phyloP scores from a whole-genome alignment of 2,797 vertebrate genomes.

The Spondyliosoma cantharus region DNA sequence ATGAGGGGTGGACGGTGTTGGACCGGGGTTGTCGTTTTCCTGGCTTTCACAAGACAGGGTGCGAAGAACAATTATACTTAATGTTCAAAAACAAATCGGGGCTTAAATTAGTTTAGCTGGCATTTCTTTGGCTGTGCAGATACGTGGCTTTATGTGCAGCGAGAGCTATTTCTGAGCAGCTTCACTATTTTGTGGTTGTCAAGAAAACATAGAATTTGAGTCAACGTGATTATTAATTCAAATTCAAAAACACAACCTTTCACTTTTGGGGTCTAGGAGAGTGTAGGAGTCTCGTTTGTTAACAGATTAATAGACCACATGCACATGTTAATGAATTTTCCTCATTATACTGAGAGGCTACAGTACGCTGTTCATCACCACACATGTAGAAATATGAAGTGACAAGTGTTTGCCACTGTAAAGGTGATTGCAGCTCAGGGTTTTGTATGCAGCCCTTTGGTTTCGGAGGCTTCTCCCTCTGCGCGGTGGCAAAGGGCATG shows the following conservation, averaged over 20 bases:
- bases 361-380: constrained; percentile 44
- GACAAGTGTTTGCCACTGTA: constrained; percentile 55
- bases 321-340: constrained; percentile 41
- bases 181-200: not conserved
- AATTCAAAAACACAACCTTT: not conserved
- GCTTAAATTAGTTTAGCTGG: not conserved
- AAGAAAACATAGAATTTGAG: constrained; percentile 2
- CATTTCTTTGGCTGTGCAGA: not conserved
- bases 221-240: not conserved
- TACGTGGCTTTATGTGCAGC: not conserved
- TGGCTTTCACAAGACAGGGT: constrained; percentile 22
- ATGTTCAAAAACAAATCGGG: constrained; percentile 20
- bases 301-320: constrained; percentile 20
- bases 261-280: not conserved
- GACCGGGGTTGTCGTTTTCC: constrained; percentile 30
- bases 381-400: constrained; percentile 46
- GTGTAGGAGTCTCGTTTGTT: constrained; percentile 15
- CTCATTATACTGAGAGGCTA: constrained; percentile 34
- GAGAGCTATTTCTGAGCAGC: not conserved
- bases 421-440: constrained; percentile 45
- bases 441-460: constrained; percentile 42
- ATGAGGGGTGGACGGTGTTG: constrained; percentile 38
- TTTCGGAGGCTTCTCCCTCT: constrained; percentile 50
- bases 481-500: constrained; percentile 66
- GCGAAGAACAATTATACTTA: not conserved